Base-by-base conservation (phyloP, 1,140 invertebrate genomes). In the Meteorus sp. region DNA sequence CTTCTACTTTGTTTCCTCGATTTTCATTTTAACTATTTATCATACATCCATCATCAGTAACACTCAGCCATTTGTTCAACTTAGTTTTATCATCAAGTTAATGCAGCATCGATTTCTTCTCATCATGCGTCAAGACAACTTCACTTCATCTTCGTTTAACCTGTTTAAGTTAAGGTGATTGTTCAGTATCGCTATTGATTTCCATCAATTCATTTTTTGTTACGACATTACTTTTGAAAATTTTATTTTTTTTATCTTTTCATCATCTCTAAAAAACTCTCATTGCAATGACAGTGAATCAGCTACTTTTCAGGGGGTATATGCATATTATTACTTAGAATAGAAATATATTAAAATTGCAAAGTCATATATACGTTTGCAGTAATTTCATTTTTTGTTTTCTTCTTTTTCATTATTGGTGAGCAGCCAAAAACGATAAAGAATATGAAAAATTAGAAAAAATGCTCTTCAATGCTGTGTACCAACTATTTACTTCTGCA, bases 271-370 rank as follows among this genome's bases (percentile, higher is more conserved):
- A 44, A 55, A 31, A 27, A 51, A 57, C 45, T 44, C 9, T 4
- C 47, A 59, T 59, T 33, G 23, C n/a, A 51, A 48, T 52, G 56
- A 52, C 48, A 52, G 56, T 59, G 56, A 59, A 59, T 58, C 15
- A 29, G 56, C 56, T 59, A 59, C 56, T 23, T 41, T n/a, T n/a
- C n/a, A n/a, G n/a, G n/a, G 56, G 56, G 41, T 51, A 59, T 52
- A 59, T 39, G 56, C 23, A 29, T 59, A 45, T 50, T 52, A n/a
- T n/a, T 59, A 59, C 48, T 51, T 59, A 59, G 56, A 59, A 59
- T 59, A 59, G 56, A 59, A 59, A 59, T 59, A 52, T 59, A 59
- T 59, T 59, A 59, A 59, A 59, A 59, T 59, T 59, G 56, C 56
- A 59, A 59, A 52, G 35, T 52, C 48, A 33, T 59, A 52, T 27